Evolutionary conservation across 2,888 invertebrate genomes (phyloP), one percentile per base, ranked within the genome.

Genomic region (Heteromyza rotundicornis): DNA sequence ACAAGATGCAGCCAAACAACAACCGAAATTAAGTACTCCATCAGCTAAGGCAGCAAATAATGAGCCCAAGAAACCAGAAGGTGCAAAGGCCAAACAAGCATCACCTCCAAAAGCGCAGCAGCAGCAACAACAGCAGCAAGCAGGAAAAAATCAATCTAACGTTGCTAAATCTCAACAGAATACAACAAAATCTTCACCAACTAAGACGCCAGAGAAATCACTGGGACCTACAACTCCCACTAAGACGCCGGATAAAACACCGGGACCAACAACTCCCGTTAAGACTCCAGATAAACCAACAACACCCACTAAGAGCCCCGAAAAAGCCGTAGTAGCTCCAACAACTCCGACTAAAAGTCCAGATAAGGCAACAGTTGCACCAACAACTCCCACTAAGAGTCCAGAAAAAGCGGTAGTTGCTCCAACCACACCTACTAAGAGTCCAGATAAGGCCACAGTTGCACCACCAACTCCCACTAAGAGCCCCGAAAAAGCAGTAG

Each of bases 291-390:
- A 63, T 17, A 40, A 54, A 22, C 54, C 63, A 36, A 51, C 58
- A 24, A 57, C 66, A 7, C 65, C 64, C 40, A 14, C 52, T 7
- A 69, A 68, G n/a, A n/a, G n/a, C n/a, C n/a, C n/a, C n/a, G n/a
- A n/a, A n/a, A n/a, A n/a, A n/a, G n/a, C n/a, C n/a, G n/a, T n/a
- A n/a, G n/a, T n/a, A n/a, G 40, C 27, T 24, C 16, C 62, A 32
- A 40, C 50, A n/a, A 40, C 40, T 3, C 40, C 40, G 3, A 40
- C 40, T 14, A 47, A 47, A 19, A 17, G 19, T 3, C 52, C 24
- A 7, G 52, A 32, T 5, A 52, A 50, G 96, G 96, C 82, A 96
- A 17, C 92, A 95, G 7, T 96, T 96, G 80, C 95, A 94, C 74
- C 87, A 96, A 78, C 50, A n/a, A 40, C 40, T 3, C 40, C 40